phyloP scores from a whole-genome alignment of 2,113 vertebrate species.

The Anser cygnoides region DNA sequence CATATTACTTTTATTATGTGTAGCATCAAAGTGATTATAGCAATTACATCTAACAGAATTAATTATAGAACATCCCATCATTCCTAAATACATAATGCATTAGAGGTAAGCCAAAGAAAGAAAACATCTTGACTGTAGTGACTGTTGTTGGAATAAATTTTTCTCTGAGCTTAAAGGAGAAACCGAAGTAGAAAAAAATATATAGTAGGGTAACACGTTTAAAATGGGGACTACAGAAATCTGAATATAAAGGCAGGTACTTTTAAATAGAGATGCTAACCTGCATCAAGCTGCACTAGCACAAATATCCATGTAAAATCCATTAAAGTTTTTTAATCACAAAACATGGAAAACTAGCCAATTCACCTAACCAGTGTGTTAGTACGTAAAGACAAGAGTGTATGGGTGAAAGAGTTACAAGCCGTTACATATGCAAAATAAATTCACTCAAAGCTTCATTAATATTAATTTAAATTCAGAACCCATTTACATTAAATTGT shows the following conservation, averaged over 20 bases:
- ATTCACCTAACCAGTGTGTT: conserved; percentile 70
- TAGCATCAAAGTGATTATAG: conserved; percentile 86
- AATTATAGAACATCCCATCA: conserved; percentile 83
- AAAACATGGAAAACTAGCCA: conserved; percentile 68
- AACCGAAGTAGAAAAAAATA: conserved; percentile 27
- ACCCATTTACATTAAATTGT: conserved; percentile 87
- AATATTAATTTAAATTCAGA: conserved; percentile 91
- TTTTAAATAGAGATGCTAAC: conserved; percentile 2
- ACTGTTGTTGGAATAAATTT: conserved; percentile 70
- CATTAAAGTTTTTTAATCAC: conserved; percentile 62
- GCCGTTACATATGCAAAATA: conserved; percentile 88
- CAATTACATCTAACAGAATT: conserved; percentile 87
- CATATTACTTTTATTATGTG: conserved; percentile 84
- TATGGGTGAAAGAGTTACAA: conserved; percentile 80
- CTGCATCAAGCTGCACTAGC: conserved; percentile 10
- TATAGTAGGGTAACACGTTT: not conserved
- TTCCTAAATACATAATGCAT: conserved; percentile 80
- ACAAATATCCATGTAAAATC: conserved; percentile 55
- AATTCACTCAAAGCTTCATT: conserved; percentile 87
- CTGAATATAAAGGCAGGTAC: not conserved
- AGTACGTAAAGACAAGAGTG: conserved; percentile 78
- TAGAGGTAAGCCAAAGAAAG: conserved; percentile 79
- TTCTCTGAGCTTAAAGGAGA: conserved; percentile 11
- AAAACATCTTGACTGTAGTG: conserved; percentile 73
- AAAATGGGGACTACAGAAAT: conserved; percentile 23